Evolutionary conservation across 2,113 vertebrate species (phyloP).

Genomic region (Callaeas wilsoni): DNA sequence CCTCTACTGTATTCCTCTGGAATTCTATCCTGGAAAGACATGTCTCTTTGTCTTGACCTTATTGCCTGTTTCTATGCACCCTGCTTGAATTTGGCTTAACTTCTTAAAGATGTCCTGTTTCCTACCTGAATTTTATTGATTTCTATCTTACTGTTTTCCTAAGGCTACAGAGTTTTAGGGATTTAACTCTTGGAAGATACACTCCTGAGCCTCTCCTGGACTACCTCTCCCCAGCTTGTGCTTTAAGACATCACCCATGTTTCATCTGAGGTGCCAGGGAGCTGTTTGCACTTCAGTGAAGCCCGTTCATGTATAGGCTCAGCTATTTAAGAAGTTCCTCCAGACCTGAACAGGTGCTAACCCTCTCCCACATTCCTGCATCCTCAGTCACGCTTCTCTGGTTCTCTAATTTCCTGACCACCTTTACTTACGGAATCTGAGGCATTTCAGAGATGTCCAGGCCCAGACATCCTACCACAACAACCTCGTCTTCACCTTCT

Average conservation of each 20-base stretch:
- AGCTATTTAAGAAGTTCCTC: not conserved
- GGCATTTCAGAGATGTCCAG: not conserved
- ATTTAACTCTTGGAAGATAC: not conserved
- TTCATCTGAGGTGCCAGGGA: not conserved
- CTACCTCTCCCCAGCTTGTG: not conserved
- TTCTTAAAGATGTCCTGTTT: not conserved
- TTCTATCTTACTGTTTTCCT: not conserved
- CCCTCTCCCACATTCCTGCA: not conserved
- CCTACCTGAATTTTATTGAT: not conserved
- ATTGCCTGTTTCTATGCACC: not conserved
- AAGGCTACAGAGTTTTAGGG: not conserved
- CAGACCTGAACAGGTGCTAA: not conserved
- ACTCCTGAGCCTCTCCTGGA: not conserved
- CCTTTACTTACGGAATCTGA: not conserved
- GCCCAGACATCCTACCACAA: not conserved
- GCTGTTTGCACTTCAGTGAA: not conserved
- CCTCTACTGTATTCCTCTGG: not conserved
- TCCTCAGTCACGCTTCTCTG: not conserved
- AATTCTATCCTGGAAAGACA: not conserved
- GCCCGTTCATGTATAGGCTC: not conserved
- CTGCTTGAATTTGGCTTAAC: not conserved
- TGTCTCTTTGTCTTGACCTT: not conserved
- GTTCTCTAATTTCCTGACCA: not conserved
- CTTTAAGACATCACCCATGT: not conserved
- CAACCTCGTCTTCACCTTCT: not conserved